Evolutionary conservation across 2,113 vertebrate species (phyloP).

Genomic region (Eulemur macaco): DNA sequence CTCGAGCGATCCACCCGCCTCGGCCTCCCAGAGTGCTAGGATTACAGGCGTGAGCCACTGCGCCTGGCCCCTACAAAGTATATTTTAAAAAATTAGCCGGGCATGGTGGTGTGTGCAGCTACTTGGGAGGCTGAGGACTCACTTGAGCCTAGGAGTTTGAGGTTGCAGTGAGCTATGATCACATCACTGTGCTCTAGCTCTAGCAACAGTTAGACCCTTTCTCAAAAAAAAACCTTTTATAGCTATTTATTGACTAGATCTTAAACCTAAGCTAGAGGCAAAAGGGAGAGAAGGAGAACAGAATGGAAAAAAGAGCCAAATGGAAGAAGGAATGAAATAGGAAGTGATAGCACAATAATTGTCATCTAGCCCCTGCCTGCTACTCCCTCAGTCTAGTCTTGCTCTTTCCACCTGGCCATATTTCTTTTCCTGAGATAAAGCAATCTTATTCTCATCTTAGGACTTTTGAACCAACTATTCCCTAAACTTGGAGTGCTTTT

Average conservation of each 20-base stretch:
- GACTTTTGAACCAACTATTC: neutral
- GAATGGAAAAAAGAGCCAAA: neutral
- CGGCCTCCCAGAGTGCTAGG: too few relatives aligned
- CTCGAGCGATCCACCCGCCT: too few relatives aligned
- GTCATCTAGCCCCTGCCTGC: neutral
- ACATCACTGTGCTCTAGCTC: neutral
- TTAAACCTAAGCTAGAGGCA: conserved; percentile 5
- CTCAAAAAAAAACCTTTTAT: neutral
- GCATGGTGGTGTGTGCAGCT: too few relatives aligned
- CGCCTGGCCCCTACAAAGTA: too few relatives aligned
- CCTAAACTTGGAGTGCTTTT: neutral
- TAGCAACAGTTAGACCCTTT: neutral
- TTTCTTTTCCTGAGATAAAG: conserved; percentile 5
- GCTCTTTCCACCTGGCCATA: neutral
- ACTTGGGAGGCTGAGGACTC: neutral
- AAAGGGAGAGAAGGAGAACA: neutral
- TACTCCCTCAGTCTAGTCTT: neutral
- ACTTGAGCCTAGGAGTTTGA: neutral
- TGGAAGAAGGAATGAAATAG: neutral
- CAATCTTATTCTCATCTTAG: neutral
- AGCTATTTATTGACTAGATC: neutral
- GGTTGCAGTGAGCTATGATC: neutral
- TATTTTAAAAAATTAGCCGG: too few relatives aligned
- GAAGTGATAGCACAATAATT: neutral
- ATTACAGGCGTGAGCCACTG: too few relatives aligned